Base-by-base conservation (phyloP, 2,797 vertebrate species). In the Sebastes aleutianus region DNA sequence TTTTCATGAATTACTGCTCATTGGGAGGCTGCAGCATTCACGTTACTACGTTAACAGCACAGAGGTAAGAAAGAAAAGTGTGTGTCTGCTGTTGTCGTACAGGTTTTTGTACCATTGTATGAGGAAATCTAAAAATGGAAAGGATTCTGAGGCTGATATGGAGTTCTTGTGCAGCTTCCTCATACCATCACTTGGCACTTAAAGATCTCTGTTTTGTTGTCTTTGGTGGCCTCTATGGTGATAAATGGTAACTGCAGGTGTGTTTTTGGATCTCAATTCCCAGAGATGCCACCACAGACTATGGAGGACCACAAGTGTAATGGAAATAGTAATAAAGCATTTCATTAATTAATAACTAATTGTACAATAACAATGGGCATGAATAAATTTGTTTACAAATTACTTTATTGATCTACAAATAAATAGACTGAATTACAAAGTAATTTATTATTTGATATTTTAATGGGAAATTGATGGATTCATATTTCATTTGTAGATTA, bases 131-230 rank as follows among this genome's bases (percentile, higher is more conserved):
- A 43, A 57, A 14, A 32, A 43, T n/a, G 58, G 74, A 31, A 36
- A 4, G 5, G 6, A 9, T n/a, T 20, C 2, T 18, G 3, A 34
- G 36, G 36, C 36, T 11, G 53, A 62, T 22, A 63, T 16, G 24
- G 0, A 16, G 13, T 26, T 34, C 4, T 2, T 2, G 4, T 54
- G 6, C 39, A 73, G 73, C 61, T 75, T 85, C 85, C 76, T 89
- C 86, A 87, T 85, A 54, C 72, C 72, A 26, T 50, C 3, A 43
- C 4, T 13, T 2, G 6, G 32, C 24, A 29, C 2, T 3, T 43
- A 3, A 62, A 12, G 59, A 62, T 62, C 29, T 62, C 18, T 16
- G 47, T 34, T 63, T 63, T 3, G 31, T n/a, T 63, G 10, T 62
- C 59, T 62, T 20, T n/a, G 59, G 18, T 10, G 20, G 9, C 18